phyloP scores from a whole-genome alignment of 2,888 invertebrate species.

The Stramonita haemastoma region DNA sequence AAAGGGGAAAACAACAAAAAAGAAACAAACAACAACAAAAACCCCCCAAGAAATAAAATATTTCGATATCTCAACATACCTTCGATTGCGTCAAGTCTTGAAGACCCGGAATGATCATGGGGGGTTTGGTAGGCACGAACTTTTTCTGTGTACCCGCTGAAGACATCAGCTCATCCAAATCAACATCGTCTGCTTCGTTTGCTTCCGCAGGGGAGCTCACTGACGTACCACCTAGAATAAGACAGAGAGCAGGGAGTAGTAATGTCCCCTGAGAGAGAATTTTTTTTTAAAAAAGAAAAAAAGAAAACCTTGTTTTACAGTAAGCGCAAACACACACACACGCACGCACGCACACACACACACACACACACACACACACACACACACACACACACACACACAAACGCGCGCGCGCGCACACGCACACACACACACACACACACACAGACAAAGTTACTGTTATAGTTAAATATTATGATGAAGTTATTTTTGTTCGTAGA shows the following conservation, averaged over 20 bases:
- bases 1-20: not conserved
- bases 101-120: conserved; percentile 42
- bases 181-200: not conserved
- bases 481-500: too few species aligned
- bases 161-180: not conserved
- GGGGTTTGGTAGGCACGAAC: conserved; percentile 5
- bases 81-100: conserved; percentile 45
- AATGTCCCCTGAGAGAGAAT: not conserved
- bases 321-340: not conserved
- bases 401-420: not conserved
- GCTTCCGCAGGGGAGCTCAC: not conserved
- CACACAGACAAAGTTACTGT: not conserved
- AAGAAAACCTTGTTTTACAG: not conserved
- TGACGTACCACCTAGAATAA: not conserved
- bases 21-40: too few species aligned
- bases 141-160: conserved; percentile 30
- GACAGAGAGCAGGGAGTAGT: not conserved
- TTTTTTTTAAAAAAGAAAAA: too few species aligned
- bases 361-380: not conserved
- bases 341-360: not conserved
- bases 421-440: not conserved
- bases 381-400: not conserved
- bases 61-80: conserved; percentile 24
- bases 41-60: not conserved
- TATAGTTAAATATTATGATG: too few species aligned